Evolutionary conservation across 2,113 vertebrate genomes (phyloP).

Genomic region (Malurus melanocephalus): DNA sequence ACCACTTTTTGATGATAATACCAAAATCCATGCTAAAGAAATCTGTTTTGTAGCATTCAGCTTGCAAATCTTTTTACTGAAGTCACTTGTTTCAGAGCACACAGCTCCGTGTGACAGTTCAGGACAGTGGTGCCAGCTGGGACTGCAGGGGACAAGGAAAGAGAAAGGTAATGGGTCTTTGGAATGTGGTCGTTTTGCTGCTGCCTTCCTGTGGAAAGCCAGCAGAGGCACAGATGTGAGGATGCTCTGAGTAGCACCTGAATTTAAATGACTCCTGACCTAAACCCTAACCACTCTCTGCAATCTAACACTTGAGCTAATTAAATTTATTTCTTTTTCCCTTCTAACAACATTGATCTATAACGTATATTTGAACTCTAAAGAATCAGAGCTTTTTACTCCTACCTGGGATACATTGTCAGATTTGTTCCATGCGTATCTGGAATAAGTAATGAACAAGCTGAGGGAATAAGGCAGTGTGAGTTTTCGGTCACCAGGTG

Average conservation of each 20-base stretch:
- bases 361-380: slow-evolving; percentile 38
- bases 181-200: not conserved
- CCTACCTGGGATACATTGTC: slow-evolving; percentile 16
- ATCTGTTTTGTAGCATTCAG: not conserved
- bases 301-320: slow-evolving; percentile 39
- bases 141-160: not conserved
- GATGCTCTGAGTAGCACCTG: not conserved
- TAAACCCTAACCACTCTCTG: not conserved
- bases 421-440: slow-evolving; percentile 14
- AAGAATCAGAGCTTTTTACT: slow-evolving; percentile 62
- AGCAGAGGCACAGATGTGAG: not conserved
- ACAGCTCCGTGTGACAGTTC: too few species aligned
- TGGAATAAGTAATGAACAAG: not conserved
- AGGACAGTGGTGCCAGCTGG: not conserved
- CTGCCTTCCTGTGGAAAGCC: not conserved
- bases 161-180: not conserved
- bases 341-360: slow-evolving; percentile 46
- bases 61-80: not conserved
- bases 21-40: not conserved
- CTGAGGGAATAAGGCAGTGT: not conserved
- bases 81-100: not conserved
- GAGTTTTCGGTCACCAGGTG: slow-evolving; percentile 50
- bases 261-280: slow-evolving; percentile 9
- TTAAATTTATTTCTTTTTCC: slow-evolving; percentile 57
- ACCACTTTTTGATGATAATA: not conserved